Conservation (phyloP, 2,113 vertebrate species). For the Lonchura striata region DNA sequence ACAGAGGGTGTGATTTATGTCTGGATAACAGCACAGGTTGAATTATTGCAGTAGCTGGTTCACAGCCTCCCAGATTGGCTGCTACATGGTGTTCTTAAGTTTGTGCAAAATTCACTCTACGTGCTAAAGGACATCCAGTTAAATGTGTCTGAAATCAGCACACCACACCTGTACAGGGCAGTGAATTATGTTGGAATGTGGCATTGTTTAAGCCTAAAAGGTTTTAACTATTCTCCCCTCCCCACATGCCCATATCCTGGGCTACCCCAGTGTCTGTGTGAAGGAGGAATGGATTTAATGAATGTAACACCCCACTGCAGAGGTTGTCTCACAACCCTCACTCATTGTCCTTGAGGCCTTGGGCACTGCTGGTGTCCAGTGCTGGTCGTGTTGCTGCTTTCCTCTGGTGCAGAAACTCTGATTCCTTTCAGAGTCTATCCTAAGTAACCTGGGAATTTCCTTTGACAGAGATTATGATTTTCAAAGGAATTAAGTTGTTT, state of each 20-base stretch:
- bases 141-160: background rate
- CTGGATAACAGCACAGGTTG: conserved; percentile 33
- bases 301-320: background rate
- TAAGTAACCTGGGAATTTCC: background rate
- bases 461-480: background rate
- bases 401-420: background rate
- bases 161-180: background rate
- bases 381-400: rapidly evolving
- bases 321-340: background rate
- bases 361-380: background rate
- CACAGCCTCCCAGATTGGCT: background rate
- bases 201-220: background rate
- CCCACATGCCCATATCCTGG: background rate
- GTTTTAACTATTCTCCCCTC: background rate
- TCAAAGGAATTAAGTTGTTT: background rate
- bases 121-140: background rate
- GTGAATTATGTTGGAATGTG: background rate
- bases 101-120: background rate
- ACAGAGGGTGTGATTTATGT: background rate
- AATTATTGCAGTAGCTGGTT: conserved; percentile 19
- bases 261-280: background rate
- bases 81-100: background rate
- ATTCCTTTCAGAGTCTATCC: background rate
- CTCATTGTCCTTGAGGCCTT: background rate
- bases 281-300: background rate